A percentile compares a stretch with the other conserved stretches of the same genome.
These are phyloP conservation scores for Phrynosoma platyrhinos DNA, from an alignment of 2,113 vertebrate species.

Conservation along the genomic window DNA sequence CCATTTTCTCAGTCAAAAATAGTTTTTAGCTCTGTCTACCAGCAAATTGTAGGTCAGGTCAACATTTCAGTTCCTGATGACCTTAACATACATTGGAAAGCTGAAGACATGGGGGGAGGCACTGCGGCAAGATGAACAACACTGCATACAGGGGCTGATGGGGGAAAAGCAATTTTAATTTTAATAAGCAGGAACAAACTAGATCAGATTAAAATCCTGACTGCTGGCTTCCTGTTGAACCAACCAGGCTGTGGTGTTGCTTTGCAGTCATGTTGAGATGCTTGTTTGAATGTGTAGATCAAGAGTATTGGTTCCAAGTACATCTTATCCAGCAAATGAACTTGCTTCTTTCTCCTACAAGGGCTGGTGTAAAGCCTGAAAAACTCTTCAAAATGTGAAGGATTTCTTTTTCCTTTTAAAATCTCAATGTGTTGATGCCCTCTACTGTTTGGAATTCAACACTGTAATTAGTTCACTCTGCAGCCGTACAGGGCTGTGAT, in stretches of 20 bases:
- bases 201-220: neutral
- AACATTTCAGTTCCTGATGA: neutral
- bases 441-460: constrained; percentile 22
- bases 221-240: neutral
- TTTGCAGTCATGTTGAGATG: neutral
- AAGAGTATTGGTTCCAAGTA: neutral
- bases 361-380: neutral
- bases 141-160: too few species aligned
- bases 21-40: neutral
- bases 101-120: neutral
- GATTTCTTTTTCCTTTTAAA: neutral
- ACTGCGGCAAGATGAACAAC: too few species aligned
- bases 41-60: neutral
- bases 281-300: neutral
- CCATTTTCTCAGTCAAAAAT: neutral
- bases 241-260: neutral
- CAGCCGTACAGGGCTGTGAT: neutral
- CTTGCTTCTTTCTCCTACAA: neutral
- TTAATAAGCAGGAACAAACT: neutral
- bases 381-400: neutral
- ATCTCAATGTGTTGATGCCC: constrained; percentile 13
- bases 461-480: neutral
- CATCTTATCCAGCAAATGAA: neutral
- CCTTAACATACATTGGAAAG: neutral
- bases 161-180: neutral